Base-by-base conservation (phyloP, 2,797 vertebrate species). In the Sebastes reedi region DNA sequence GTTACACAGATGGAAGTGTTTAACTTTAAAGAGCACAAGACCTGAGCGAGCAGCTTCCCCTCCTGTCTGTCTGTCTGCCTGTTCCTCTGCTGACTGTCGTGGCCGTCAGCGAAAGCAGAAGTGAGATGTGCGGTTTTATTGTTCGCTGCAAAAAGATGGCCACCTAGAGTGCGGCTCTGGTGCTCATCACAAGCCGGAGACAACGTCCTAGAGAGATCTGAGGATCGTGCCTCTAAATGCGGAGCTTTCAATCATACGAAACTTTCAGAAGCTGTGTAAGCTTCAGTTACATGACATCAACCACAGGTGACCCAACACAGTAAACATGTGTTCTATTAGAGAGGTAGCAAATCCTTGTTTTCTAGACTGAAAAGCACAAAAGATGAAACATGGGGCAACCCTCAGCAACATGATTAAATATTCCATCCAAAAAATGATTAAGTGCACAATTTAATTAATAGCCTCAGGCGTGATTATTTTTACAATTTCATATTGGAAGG, bases 1-100 rank as follows among this genome's bases (percentile, higher is more conserved):
- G 90, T 94, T 95, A 92, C 94, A 95, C 94, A 95, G 93, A 95
- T 94, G 94, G 95, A 93, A 95, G 90, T 90, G 91, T 95, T 95
- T 95, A 95, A 91, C 88, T 93, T 92, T 92, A 39, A 91, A 94
- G 90, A 95, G 89, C 84, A 77, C 89, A 84, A 1, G 93, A 95
- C 93, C 92, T 93, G 89, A 89, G 88, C 64, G 80, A 87, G 92
- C 91, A 92, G 93, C 93, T 89, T 94, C 89, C 89, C 85, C 82
- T 93, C 81, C 12, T 39, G 36, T 39, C 36, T 39, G 36, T 13
- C 91, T 90, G 91, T 39, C 91, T 90, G 91, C 85, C 75, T 87
- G 91, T 88, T 94, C 86, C 87, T 91, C 89, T 87, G 91, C 91
- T 85, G 87, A 86, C 80, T 69, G 92, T 93, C 93, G 91, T 86